A percentile compares a stretch with the other conserved stretches of the same genome.
These are phyloP conservation scores for Trichopria drosophilae DNA, from an alignment of 2,888 invertebrate genomes.

Conservation along the genomic window DNA sequence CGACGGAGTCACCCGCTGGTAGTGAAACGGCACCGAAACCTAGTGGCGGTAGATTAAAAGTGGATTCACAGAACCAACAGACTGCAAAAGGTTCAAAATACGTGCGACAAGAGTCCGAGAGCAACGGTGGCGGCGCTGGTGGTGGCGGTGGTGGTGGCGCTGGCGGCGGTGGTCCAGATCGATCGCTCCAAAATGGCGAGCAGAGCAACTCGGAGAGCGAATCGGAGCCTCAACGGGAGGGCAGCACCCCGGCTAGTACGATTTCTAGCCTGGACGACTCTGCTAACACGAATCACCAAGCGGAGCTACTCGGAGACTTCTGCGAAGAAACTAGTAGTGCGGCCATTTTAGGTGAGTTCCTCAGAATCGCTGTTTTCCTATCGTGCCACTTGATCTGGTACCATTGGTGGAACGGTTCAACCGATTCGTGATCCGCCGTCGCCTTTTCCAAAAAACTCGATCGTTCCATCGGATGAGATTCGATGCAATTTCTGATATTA, in stretches of 20 bases:
- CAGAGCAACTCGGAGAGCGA: slow-evolving; percentile 47
- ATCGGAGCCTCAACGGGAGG: slow-evolving; percentile 50
- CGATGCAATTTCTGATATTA: too few species aligned
- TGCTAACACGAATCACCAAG: slow-evolving; percentile 46
- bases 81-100: slow-evolving; percentile 31
- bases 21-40: slow-evolving; percentile 46
- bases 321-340: slow-evolving; percentile 47
- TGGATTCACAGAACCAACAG: slow-evolving; percentile 30
- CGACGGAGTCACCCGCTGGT: slow-evolving; percentile 23
- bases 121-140: slow-evolving; percentile 25
- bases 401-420: too few species aligned
- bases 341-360: slow-evolving; percentile 52
- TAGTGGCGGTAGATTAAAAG: slow-evolving; percentile 43
- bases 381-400: slow-evolving; percentile 24
- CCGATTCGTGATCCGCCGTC: too few species aligned
- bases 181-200: slow-evolving; percentile 50
- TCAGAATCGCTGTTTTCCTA: slow-evolving; percentile 35
- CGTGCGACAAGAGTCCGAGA: slow-evolving; percentile 22
- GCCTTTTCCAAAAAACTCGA: too few species aligned
- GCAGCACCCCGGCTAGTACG: slow-evolving; percentile 55
- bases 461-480: too few species aligned
- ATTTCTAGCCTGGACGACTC: slow-evolving; percentile 54
- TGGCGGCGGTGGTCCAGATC: slow-evolving; percentile 4
- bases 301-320: slow-evolving; percentile 44
- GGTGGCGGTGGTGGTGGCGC: slow-evolving; percentile 1